A percentile compares a stretch with the other conserved stretches of the same genome.
Conservation (phyloP, 2,113 vertebrate genomes). For the Ophthalmolycus amberensis region DNA sequence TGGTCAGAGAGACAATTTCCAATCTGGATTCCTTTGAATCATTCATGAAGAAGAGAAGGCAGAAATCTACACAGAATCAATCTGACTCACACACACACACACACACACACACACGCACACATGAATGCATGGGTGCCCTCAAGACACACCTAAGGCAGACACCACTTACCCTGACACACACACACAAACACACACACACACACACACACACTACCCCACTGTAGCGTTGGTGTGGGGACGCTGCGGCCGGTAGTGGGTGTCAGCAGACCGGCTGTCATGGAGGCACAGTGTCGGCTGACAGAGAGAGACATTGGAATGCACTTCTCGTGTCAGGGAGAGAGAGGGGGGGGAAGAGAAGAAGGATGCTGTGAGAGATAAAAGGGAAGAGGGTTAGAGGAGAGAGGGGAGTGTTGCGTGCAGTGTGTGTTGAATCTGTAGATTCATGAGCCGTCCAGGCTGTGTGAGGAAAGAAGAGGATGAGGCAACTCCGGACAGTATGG, state of each 20-base stretch:
- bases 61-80: slow-evolving; percentile 58
- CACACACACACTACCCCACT: too few species aligned
- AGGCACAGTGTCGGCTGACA: slow-evolving; percentile 7
- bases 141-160: slow-evolving; percentile 38
- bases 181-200: too few species aligned
- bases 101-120: slow-evolving; percentile 6
- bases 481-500: background rate
- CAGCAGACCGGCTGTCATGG: background rate
- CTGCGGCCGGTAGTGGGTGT: background rate
- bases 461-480: background rate
- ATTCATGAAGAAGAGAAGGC: slow-evolving; percentile 68
- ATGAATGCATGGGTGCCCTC: slow-evolving; percentile 45
- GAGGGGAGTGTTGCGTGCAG: background rate
- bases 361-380: background rate
- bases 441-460: background rate
- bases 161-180: slow-evolving; percentile 21
- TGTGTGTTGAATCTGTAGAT: background rate
- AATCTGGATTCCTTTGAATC: slow-evolving; percentile 56
- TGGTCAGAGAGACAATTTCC: slow-evolving; percentile 46
- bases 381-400: background rate
- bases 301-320: slow-evolving; percentile 7
- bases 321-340: background rate
- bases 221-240: background rate
- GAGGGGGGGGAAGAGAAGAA: background rate
- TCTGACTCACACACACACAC: slow-evolving; percentile 20